phyloP scores from a whole-genome alignment of 1,140 invertebrate species.

The Bombus ignitus region DNA sequence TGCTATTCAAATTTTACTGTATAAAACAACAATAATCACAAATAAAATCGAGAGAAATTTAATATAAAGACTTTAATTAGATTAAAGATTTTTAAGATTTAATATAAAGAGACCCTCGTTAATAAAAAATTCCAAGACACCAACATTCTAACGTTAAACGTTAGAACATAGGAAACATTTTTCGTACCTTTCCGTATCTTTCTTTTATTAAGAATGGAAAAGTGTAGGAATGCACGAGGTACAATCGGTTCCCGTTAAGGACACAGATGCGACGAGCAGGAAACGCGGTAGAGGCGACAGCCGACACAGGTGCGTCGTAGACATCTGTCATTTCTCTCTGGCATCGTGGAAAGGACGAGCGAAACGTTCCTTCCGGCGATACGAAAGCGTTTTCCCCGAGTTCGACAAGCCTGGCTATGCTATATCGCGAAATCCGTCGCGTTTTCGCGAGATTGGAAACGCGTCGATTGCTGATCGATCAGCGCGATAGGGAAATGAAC shows the following conservation, averaged over 20 bases:
- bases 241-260: conserved; percentile 15
- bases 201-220: not conserved
- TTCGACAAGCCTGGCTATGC: not conserved
- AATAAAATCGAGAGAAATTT: too few relatives aligned
- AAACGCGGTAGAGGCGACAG: conserved; percentile 17
- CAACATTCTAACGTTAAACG: too few relatives aligned
- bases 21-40: too few relatives aligned
- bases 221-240: too few relatives aligned
- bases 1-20: too few relatives aligned
- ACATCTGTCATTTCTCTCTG: conserved; percentile 69
- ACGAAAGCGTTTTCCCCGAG: conserved; percentile 46
- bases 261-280: conserved; percentile 6
- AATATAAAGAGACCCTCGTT: too few relatives aligned
- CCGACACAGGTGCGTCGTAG: conserved; percentile 67
- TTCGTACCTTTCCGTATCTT: not conserved
- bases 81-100: too few relatives aligned
- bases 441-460: conserved; percentile 19
- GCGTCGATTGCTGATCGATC: conserved; percentile 26
- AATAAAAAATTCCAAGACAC: too few relatives aligned
- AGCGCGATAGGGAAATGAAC: not conserved
- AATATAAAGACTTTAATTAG: too few relatives aligned
- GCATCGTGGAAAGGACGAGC: conserved; percentile 10
- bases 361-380: not conserved
- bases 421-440: conserved; percentile 4
- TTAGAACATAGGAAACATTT: too few relatives aligned